Conservation (phyloP, 1,140 invertebrate species). For the Zaprionus ghesquierei region DNA sequence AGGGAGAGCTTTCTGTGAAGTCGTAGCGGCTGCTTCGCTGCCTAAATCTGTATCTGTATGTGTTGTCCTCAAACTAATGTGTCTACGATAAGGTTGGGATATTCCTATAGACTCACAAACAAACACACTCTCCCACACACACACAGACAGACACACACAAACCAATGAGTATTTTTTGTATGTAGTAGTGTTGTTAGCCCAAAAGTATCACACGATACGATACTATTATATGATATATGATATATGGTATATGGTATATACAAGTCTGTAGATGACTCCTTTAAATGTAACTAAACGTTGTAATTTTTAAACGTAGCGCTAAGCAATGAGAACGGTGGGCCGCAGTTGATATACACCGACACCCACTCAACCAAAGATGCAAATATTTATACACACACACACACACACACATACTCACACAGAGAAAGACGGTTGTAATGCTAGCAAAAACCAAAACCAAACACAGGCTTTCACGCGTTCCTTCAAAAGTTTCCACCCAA, state of each 20-base stretch:
- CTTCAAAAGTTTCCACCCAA: constrained; percentile 54
- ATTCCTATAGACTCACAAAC: constrained; percentile 4
- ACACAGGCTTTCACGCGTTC: constrained; percentile 71
- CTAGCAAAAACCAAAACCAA: constrained; percentile 40
- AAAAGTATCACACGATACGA: constrained; percentile 20
- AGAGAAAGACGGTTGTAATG: constrained; percentile 60
- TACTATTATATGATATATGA: constrained; percentile 12
- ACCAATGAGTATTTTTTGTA: constrained; percentile 76
- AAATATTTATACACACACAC: constrained; percentile 16
- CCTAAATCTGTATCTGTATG: constrained; percentile 15
- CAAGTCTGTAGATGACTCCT: constrained; percentile 58
- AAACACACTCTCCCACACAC: constrained; percentile 19
- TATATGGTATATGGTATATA: constrained; percentile 15
- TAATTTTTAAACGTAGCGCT: constrained; percentile 71
- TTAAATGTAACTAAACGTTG: constrained; percentile 75
- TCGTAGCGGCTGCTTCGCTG: constrained; percentile 10
- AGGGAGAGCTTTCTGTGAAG: constrained; percentile 82
- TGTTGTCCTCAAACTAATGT: background rate
- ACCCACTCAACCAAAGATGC: constrained; percentile 10
- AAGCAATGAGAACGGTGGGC: constrained; percentile 54
- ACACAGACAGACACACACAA: constrained; percentile 3
- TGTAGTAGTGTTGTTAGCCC: constrained; percentile 66
- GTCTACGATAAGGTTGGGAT: background rate
- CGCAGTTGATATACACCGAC: constrained; percentile 3
- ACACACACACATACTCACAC: constrained; percentile 11